These are phyloP conservation scores for Corythoichthys intestinalis DNA, from an alignment of 2,113 vertebrate species.

Conservation along the genomic window DNA sequence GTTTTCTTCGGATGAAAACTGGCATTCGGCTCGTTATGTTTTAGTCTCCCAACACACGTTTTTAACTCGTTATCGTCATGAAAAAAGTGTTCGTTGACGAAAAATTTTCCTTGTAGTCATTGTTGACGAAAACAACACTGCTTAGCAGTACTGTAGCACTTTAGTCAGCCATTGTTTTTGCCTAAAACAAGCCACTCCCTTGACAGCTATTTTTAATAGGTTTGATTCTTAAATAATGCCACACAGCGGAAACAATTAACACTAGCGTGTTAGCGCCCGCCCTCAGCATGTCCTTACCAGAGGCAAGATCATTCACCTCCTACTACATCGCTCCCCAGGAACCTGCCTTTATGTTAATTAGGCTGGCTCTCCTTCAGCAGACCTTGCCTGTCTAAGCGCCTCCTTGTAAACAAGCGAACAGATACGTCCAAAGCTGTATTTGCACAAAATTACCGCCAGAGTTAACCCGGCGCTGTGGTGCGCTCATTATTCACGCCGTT, in stretches of 20 bases:
- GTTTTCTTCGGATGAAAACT: too few relatives aligned
- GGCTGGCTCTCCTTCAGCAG: conserved; percentile 85
- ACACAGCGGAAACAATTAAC: conserved; percentile 82
- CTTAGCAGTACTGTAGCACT: neutral
- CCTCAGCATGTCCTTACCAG: conserved; percentile 84
- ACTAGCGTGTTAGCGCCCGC: conserved; percentile 76
- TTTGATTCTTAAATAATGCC: conserved; percentile 78
- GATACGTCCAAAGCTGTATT: conserved; percentile 66
- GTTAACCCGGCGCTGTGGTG: conserved; percentile 61
- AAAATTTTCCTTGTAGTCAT: too few relatives aligned
- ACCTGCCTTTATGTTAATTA: conserved; percentile 88
- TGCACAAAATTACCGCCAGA: conserved; percentile 73
- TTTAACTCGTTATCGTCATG: too few relatives aligned
- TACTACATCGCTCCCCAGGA: conserved; percentile 67
- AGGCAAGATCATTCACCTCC: conserved; percentile 81
- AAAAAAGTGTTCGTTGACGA: too few relatives aligned
- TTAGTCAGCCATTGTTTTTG: conserved; percentile 38
- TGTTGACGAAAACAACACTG: too few relatives aligned
- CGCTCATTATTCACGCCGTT: conserved; percentile 65
- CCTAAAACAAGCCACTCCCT: conserved; percentile 45
- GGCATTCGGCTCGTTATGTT: too few relatives aligned
- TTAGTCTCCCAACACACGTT: too few relatives aligned
- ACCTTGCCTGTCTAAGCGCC: conserved; percentile 84
- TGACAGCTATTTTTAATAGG: conserved; percentile 68
- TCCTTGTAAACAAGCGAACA: conserved; percentile 77